Conservation (phyloP, 2,113 vertebrate species). For the Saccopteryx leptura region DNA sequence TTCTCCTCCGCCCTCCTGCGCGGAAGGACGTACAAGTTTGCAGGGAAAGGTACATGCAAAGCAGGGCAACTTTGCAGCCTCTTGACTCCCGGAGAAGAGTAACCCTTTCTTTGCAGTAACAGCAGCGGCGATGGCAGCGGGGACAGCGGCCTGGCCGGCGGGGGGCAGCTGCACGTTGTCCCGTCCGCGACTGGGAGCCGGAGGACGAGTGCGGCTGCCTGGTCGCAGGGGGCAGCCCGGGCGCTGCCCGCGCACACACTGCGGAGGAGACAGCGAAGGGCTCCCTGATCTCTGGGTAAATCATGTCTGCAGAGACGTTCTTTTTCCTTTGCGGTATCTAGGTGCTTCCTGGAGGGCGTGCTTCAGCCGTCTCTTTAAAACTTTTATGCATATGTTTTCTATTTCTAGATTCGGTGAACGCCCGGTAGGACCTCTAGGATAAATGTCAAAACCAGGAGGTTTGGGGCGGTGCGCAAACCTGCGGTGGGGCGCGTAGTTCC, state of each 20-base stretch:
- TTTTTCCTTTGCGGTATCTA: not conserved
- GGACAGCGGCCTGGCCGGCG: constrained; percentile 31
- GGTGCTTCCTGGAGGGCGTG: not conserved
- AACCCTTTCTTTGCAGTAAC: constrained; percentile 74
- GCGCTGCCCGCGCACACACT: not conserved
- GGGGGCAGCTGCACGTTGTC: constrained; percentile 28
- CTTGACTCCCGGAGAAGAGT: constrained; percentile 56
- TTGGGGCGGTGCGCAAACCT: not conserved
- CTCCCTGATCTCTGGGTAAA: not conserved
- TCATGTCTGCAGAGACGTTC: not conserved
- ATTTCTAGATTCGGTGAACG: not conserved
- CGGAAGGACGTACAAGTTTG: constrained; percentile 68
- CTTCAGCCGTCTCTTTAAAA: constrained; percentile 29
- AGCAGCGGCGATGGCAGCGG: not conserved
- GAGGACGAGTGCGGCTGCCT: not conserved
- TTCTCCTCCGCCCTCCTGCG: not conserved
- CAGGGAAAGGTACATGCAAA: not conserved
- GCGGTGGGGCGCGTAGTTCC: not conserved
- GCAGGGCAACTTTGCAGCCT: constrained; percentile 76
- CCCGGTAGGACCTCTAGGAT: not conserved
- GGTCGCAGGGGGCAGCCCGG: not conserved
- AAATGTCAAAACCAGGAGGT: not conserved
- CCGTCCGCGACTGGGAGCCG: constrained; percentile 30
- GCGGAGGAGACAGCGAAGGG: not conserved
- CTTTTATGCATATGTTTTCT: not conserved